Percentiles rank a stretch among this genome's conserved stretches.
phyloP scores from a whole-genome alignment of 2,888 invertebrate species.

The Seira sanloemensis region DNA sequence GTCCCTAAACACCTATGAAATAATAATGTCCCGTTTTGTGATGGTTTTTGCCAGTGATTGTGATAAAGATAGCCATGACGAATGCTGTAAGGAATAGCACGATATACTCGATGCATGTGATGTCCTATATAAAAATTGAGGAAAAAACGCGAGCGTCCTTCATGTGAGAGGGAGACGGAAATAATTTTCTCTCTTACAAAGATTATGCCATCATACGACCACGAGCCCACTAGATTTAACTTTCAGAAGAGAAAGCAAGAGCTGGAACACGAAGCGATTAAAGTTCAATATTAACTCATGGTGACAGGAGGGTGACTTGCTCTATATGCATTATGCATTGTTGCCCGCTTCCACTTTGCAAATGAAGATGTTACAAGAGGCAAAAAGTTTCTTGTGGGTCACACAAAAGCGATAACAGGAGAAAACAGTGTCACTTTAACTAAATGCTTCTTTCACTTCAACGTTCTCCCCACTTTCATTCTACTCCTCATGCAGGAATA shows the following conservation, averaged over 20 bases:
- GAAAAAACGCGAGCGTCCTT: not conserved
- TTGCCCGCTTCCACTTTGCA: not conserved
- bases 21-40: constrained; percentile 14
- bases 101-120: not conserved
- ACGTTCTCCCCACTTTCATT: constrained; percentile 20
- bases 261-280: constrained; percentile 4
- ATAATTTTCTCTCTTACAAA: not conserved
- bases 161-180: not conserved
- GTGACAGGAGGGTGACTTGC: constrained; percentile 4
- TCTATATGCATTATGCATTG: not conserved
- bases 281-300: not conserved
- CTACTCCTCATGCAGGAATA: constrained; percentile 30
- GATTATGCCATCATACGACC: not conserved
- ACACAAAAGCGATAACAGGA: constrained; percentile 17
- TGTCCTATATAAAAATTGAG: not conserved
- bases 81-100: not conserved
- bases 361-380: not conserved
- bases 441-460: constrained; percentile 22
- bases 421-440: constrained; percentile 24
- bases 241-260: not conserved
- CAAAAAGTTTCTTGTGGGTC: not conserved
- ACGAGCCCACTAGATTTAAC: not conserved
- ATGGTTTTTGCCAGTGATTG: not conserved
- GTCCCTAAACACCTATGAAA: not conserved
- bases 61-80: not conserved